phyloP scores from a whole-genome alignment of 2,797 vertebrate species.

The Crenuchus spilurus region DNA sequence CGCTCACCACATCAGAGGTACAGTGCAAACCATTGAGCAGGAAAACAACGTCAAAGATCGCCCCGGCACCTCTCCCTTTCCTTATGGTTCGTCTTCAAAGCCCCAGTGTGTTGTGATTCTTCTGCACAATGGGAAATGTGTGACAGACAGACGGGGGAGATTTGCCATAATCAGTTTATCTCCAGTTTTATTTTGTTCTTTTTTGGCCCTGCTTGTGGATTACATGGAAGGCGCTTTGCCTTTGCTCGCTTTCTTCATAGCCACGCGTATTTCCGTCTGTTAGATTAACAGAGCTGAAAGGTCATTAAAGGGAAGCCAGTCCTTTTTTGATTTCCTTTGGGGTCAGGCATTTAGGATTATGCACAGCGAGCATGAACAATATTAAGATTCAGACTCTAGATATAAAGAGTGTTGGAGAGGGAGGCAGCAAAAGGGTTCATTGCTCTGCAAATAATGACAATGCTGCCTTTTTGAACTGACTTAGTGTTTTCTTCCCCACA shows the following conservation, averaged over 20 bases:
- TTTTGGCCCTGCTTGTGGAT: conserved; percentile 22
- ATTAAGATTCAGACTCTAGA: conserved; percentile 15
- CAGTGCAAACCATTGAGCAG: conserved; percentile 25
- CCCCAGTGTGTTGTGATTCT: conserved; percentile 1
- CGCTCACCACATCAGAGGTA: conserved; percentile 28
- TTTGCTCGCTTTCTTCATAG: conserved; percentile 17
- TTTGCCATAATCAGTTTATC: conserved; percentile 38
- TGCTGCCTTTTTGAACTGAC: conserved; percentile 32
- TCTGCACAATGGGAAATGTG: background rate
- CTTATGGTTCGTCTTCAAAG: background rate
- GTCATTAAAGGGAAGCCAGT: conserved; percentile 31
- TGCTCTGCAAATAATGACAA: conserved; percentile 24
- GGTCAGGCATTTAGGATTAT: conserved; percentile 31
- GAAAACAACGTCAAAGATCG: conserved; percentile 32
- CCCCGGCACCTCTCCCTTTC: background rate
- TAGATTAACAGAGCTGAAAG: conserved; percentile 47
- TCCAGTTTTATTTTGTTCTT: conserved; percentile 23
- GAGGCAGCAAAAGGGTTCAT: conserved; percentile 25
- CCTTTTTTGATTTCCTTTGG: conserved; percentile 29
- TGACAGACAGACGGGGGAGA: conserved; percentile 1
- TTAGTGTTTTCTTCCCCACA: conserved; percentile 22
- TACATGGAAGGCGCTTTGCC: conserved; percentile 19
- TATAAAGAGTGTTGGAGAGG: conserved; percentile 3
- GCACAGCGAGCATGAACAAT: background rate
- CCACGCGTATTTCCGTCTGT: conserved; percentile 16